phyloP scores from a whole-genome alignment of 2,113 vertebrate species.

The Syngnathus typhle region DNA sequence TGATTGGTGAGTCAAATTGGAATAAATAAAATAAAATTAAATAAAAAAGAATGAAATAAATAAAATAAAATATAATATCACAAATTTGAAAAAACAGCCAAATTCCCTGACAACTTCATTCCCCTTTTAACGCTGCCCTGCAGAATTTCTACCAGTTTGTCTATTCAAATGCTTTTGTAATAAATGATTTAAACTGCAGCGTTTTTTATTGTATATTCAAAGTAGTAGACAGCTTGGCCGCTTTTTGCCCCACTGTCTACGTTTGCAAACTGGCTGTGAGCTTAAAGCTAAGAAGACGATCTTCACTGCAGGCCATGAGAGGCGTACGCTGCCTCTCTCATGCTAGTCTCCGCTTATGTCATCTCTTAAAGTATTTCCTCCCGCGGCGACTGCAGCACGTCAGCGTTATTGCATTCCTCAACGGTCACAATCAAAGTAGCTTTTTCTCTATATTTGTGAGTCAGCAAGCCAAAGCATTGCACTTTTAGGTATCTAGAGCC shows the following conservation, averaged over 20 bases:
- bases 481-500: slow-evolving; percentile 20
- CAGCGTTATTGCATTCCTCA: slow-evolving; percentile 30
- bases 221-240: neutral
- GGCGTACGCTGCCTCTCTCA: neutral
- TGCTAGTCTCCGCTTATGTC: slow-evolving; percentile 22
- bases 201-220: neutral
- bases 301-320: slow-evolving; percentile 14
- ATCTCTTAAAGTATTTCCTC: slow-evolving; percentile 35
- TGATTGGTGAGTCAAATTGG: too few relatives aligned
- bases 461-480: slow-evolving; percentile 14
- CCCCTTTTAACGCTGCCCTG: too few relatives aligned
- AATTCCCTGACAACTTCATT: too few relatives aligned
- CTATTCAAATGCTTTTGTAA: neutral
- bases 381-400: slow-evolving; percentile 6
- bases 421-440: slow-evolving; percentile 36
- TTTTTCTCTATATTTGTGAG: slow-evolving; percentile 34
- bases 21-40: too few relatives aligned
- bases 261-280: neutral
- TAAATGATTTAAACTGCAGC: neutral
- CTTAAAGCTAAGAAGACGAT: neutral
- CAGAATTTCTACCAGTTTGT: neutral
- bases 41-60: too few relatives aligned
- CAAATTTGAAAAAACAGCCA: too few relatives aligned
- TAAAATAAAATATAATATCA: too few relatives aligned
- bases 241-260: slow-evolving; percentile 2